Conservation (phyloP, 2,113 vertebrate genomes). For the Ciconia boyciana region DNA sequence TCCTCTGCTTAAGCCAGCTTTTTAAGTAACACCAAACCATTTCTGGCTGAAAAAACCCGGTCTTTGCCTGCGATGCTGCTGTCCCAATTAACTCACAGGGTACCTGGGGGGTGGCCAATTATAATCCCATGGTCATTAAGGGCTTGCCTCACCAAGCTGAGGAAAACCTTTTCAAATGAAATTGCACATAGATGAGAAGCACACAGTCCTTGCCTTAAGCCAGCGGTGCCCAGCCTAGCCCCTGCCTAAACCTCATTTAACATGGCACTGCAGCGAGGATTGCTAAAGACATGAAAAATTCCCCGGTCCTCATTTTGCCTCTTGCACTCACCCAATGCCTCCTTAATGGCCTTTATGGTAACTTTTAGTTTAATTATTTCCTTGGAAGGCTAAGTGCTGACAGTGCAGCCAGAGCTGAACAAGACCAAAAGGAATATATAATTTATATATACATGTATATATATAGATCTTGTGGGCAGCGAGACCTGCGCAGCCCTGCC, state of each 20-base stretch:
- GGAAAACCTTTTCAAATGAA: neutral
- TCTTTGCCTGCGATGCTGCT: neutral
- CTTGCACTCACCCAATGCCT: neutral
- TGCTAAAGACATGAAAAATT: neutral
- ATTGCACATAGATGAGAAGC: neutral
- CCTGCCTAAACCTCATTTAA: neutral
- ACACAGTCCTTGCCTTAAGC: neutral
- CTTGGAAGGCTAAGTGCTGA: neutral
- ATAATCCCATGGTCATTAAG: neutral
- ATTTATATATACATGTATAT: neutral
- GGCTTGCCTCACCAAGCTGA: neutral
- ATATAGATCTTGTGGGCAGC: fast-evolving
- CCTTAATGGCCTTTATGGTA: neutral
- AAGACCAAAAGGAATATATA: neutral
- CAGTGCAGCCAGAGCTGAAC: neutral
- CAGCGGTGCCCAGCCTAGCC: neutral
- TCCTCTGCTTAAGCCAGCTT: neutral
- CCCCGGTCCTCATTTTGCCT: fast-evolving
- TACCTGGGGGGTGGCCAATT: neutral
- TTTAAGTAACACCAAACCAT: neutral
- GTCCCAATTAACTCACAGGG: neutral
- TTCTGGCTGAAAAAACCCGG: neutral
- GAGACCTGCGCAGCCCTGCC: neutral
- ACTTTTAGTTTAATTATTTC: neutral
- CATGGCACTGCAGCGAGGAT: fast-evolving